A percentile compares a stretch with the other conserved stretches of the same genome.
phyloP scores from a whole-genome alignment of 2,888 invertebrate species.

The Brachycybe producta region DNA sequence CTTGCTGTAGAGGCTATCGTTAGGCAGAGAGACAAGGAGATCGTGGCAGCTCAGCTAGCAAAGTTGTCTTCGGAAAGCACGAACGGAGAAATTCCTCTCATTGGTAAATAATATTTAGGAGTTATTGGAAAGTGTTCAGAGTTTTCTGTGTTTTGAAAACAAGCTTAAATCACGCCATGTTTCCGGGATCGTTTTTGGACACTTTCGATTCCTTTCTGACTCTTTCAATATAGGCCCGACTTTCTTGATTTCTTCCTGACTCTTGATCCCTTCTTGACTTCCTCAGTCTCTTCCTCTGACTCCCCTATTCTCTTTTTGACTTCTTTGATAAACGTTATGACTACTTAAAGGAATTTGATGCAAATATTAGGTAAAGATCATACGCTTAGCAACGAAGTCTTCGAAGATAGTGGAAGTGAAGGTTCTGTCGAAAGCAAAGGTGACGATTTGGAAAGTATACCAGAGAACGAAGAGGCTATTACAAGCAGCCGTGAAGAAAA shows the following conservation, averaged over 20 bases:
- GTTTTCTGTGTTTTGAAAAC: neutral
- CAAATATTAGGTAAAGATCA: constrained; percentile 28
- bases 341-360: too few relatives aligned
- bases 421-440: constrained; percentile 31
- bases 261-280: too few relatives aligned
- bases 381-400: constrained; percentile 40
- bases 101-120: constrained; percentile 25
- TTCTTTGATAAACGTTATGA: too few relatives aligned
- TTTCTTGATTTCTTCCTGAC: too few relatives aligned
- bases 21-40: constrained; percentile 63
- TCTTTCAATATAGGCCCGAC: too few relatives aligned
- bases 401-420: constrained; percentile 31
- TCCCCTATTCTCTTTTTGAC: too few relatives aligned
- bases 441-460: constrained; percentile 24
- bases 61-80: constrained; percentile 58
- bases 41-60: constrained; percentile 70
- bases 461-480: constrained; percentile 16
- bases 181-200: too few relatives aligned
- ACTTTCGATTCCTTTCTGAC: too few relatives aligned
- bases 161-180: too few relatives aligned
- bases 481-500: neutral
- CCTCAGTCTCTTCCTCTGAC: too few relatives aligned
- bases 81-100: constrained; percentile 30
- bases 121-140: neutral
- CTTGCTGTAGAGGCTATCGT: constrained; percentile 87